Evolutionary conservation across 2,888 invertebrate species (phyloP), one percentile per base, ranked within the genome.

Genomic region (Phalera bucephala): DNA sequence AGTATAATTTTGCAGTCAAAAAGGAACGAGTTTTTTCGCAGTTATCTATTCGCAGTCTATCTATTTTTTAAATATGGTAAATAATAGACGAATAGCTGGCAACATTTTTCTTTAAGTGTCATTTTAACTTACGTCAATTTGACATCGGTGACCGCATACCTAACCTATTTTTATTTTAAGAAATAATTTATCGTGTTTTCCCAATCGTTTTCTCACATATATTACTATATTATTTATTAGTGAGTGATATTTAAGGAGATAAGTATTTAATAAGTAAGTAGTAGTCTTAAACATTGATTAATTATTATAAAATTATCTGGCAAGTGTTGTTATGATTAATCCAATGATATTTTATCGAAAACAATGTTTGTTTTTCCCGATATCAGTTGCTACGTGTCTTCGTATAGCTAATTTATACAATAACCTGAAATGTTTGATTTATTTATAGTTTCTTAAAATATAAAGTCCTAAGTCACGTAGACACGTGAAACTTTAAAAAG

Each of bases 101-200:
- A 31, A 10, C 10, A 19, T 10, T 29, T 15, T 29, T 5, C n/a
- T 1, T 8, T n/a, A 26, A 12, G 10, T 26, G 9, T 14, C n/a
- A 15, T 14, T 11, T 7, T 33, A 27, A 31, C 25, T 34, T 35
- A 41, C 9, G 31, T 15, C 6, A 35, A 6, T 40, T 38, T 54
- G 52, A 49, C 41, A 43, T 21, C 12, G 32, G 29, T 21, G 14
- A 19, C 11, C 17, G 4, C 28, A 23, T 23, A 17, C 2, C 11
- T 53, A 53, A 56, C 53, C 53, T 53, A 15, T 21, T 29, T 27
- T 8, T 2, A 10, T 10, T 20, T 15, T 21, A 13, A 10, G 17
- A 25, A 13, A 22, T 33, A 12, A 26, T 25, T 36, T 43, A 38
- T 26, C 31, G 38, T 36, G 22, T 9, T 22, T 22, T 10, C 22